A percentile compares a stretch with the other conserved stretches of the same genome.
phyloP scores from a whole-genome alignment of 2,888 invertebrate species.

The Lepidocyrtinus sp. region DNA sequence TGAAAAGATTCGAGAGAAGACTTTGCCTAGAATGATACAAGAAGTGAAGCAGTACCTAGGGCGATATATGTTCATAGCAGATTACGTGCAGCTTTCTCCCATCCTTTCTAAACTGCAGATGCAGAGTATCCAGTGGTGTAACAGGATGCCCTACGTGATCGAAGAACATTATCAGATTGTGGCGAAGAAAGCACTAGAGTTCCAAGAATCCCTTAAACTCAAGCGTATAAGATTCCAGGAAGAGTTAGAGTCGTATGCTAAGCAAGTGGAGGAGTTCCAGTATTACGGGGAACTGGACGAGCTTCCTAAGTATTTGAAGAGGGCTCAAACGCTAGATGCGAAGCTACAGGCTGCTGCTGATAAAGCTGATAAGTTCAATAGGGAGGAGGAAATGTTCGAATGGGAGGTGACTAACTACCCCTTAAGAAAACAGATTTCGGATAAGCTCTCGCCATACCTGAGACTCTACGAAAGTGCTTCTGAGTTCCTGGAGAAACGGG shows the following conservation, averaged over 20 bases:
- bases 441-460: constrained; percentile 87
- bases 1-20: constrained; percentile 81
- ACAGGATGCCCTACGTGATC: constrained; percentile 85
- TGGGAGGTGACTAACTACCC: constrained; percentile 93
- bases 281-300: constrained; percentile 90
- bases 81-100: constrained; percentile 85
- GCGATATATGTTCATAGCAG: constrained; percentile 86
- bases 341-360: constrained; percentile 82
- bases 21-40: constrained; percentile 83
- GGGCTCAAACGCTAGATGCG: constrained; percentile 83
- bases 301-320: constrained; percentile 85
- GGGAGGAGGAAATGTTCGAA: constrained; percentile 90
- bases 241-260: constrained; percentile 84
- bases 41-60: constrained; percentile 76
- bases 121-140: constrained; percentile 90
- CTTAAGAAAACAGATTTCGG: constrained; percentile 81
- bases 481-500: constrained; percentile 87
- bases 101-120: constrained; percentile 92
- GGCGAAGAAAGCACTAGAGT: constrained; percentile 87
- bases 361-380: constrained; percentile 90
- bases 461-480: constrained; percentile 90
- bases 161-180: constrained; percentile 87
- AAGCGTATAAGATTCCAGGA: constrained; percentile 87
- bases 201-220: constrained; percentile 80
- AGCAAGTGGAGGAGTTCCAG: constrained; percentile 88